phyloP scores from a whole-genome alignment of 2,113 vertebrate genomes.

The Paracanthobrama guichenoti region DNA sequence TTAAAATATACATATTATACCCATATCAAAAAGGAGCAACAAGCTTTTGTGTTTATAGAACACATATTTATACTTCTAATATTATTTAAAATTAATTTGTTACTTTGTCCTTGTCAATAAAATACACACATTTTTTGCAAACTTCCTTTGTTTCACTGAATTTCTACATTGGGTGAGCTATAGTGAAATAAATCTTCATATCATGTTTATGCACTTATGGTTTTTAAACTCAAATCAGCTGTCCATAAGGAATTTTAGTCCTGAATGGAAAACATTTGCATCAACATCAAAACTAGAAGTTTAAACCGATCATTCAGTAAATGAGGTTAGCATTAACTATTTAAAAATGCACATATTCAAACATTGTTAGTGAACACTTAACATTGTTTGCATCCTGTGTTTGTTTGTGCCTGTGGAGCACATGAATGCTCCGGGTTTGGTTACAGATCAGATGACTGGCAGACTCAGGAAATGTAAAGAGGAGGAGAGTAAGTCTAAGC shows the following conservation, averaged over 20 bases:
- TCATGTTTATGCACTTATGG: not conserved
- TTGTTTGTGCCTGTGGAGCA: conserved; percentile 51
- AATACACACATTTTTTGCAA: not conserved
- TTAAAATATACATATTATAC: not conserved
- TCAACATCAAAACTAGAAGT: not conserved
- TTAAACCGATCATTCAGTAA: not conserved
- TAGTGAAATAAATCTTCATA: not conserved
- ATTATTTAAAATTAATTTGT: not conserved
- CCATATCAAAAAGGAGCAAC: not conserved
- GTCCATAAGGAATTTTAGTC: not conserved
- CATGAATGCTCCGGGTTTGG: conserved; percentile 57
- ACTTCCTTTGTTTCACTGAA: not conserved
- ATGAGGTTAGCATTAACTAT: not conserved
- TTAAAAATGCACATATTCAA: not conserved
- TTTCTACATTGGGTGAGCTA: not conserved
- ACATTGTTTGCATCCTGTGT: not conserved
- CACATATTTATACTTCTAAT: not conserved
- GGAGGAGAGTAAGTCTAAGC: conserved; percentile 42
- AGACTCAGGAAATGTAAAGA: conserved; percentile 45
- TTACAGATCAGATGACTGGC: conserved; percentile 71
- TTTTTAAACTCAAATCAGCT: not conserved
- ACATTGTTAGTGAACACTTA: not conserved
- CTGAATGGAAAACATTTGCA: not conserved
- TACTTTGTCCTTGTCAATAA: not conserved
- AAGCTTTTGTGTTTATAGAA: not conserved